Evolutionary conservation across 2,113 vertebrate species (phyloP).

Genomic region (Centropus bengalensis): DNA sequence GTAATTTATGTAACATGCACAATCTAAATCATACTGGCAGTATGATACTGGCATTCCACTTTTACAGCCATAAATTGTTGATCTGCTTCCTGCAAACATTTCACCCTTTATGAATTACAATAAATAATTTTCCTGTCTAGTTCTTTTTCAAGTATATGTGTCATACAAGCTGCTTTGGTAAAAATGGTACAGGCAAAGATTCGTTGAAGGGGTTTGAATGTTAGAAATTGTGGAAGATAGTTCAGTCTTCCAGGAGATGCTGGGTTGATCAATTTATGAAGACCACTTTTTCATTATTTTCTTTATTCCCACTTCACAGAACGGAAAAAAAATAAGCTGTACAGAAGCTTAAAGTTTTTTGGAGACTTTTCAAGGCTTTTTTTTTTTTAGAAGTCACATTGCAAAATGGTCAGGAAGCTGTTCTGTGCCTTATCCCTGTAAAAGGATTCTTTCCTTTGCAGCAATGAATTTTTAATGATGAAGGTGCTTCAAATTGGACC

Average conservation of each 20-base stretch:
- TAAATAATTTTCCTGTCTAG: not conserved
- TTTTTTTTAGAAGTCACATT: not conserved
- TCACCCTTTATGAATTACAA: not conserved
- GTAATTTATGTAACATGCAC: not conserved
- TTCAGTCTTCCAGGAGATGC: not conserved
- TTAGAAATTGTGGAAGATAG: not conserved
- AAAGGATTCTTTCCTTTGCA: not conserved
- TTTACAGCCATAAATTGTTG: not conserved
- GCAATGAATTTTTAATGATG: not conserved
- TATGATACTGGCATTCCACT: not conserved
- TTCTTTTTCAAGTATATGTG: not conserved
- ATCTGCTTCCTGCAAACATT: slow-evolving; percentile 13
- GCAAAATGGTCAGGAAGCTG: not conserved
- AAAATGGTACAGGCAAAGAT: not conserved
- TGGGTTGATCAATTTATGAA: not conserved
- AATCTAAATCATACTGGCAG: not conserved
- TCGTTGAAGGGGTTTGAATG: not conserved
- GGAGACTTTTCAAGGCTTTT: not conserved
- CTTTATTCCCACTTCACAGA: not conserved
- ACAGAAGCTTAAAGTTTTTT: not conserved
- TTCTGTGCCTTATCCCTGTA: not conserved
- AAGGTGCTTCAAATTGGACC: not conserved
- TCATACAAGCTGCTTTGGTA: not conserved
- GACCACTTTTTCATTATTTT: not conserved
- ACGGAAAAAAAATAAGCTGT: not conserved